Conservation (phyloP, 2,113 vertebrate genomes). For the Amazona vittata region DNA sequence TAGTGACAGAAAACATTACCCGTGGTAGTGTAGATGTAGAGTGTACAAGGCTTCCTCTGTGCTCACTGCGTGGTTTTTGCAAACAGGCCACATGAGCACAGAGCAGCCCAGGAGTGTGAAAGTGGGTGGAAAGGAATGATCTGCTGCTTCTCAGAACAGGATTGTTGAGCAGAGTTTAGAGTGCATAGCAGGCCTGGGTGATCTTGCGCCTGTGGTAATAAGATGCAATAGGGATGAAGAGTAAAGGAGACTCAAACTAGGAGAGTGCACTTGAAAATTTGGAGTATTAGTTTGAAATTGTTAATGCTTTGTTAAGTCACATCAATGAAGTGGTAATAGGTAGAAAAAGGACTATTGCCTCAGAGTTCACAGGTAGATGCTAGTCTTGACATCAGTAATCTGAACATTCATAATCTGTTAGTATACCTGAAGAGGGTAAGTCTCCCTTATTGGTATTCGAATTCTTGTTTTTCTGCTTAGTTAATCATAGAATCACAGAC, state of each 20-base stretch:
- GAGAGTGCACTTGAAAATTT: background rate
- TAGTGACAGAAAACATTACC: background rate
- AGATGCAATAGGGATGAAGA: background rate
- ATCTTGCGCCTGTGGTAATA: background rate
- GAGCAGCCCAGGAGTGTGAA: background rate
- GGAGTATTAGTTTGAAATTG: background rate
- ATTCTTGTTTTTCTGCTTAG: background rate
- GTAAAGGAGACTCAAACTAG: background rate
- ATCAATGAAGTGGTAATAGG: background rate
- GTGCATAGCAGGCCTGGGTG: background rate
- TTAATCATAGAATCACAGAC: background rate
- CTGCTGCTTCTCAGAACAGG: background rate
- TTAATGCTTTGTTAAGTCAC: background rate
- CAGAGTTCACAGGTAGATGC: background rate
- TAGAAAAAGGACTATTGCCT: background rate
- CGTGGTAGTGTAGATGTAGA: background rate
- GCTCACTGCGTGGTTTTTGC: background rate
- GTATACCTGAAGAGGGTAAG: background rate
- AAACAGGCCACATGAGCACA: background rate
- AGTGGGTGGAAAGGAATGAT: background rate
- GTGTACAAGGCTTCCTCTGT: background rate
- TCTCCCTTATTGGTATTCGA: background rate
- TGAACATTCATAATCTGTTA: background rate
- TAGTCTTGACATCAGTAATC: background rate
- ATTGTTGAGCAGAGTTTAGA: background rate